Evolutionary conservation across 92 coral and sea anemone genomes (phyloP).

Genomic region (Porites evermanni): DNA sequence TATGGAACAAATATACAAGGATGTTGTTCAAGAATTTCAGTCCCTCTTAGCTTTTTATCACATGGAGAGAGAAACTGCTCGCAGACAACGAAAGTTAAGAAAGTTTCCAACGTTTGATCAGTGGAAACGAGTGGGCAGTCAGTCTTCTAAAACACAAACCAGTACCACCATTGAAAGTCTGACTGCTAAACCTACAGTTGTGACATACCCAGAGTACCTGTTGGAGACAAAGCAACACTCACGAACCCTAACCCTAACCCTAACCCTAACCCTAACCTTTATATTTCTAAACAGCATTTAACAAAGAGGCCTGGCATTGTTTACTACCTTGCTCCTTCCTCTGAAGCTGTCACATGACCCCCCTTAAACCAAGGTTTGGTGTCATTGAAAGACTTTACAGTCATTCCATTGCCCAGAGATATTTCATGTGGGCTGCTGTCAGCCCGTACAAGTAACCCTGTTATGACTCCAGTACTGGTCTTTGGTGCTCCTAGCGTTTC

Average conservation of each 20-base stretch:
- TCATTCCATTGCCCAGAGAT: not conserved
- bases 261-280: not conserved
- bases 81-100: slow-evolving; percentile 25
- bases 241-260: not conserved
- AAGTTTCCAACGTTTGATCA: slow-evolving; percentile 9
- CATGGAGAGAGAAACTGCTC: slow-evolving; percentile 40
- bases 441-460: not conserved
- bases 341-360: not conserved
- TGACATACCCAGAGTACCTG: not conserved
- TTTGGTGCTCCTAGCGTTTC: not conserved
- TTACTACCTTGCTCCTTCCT: not conserved
- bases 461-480: not conserved
- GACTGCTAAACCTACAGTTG: not conserved
- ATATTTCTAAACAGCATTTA: not conserved
- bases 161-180: not conserved
- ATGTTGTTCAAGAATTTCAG: not conserved
- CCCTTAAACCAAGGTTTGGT: not conserved
- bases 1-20: slow-evolving; percentile 35
- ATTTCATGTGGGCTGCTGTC: not conserved
- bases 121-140: not conserved
- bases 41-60: slow-evolving; percentile 33
- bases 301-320: not conserved
- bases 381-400: not conserved
- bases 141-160: not conserved
- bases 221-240: not conserved